phyloP scores from a whole-genome alignment of 2,113 vertebrate species.

The Dryoscopus gambensis region DNA sequence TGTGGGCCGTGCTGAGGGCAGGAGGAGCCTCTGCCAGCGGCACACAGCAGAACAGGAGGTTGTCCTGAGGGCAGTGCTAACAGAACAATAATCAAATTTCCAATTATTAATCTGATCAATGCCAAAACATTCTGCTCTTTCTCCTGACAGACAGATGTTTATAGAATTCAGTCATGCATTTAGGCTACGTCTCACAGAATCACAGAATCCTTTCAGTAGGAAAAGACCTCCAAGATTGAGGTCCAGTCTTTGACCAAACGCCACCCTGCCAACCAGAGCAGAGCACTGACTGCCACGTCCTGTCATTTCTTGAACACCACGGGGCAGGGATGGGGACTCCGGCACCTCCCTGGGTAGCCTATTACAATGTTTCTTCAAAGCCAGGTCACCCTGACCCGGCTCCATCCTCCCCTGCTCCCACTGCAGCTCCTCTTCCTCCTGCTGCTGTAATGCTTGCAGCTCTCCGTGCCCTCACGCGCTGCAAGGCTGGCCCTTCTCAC shows the following conservation, averaged over 20 bases:
- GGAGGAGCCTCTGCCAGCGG: not conserved
- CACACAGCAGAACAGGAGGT: fast-evolving
- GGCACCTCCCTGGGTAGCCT: not conserved
- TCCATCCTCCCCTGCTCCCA: not conserved
- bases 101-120: not conserved
- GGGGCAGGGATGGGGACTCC: not conserved
- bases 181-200: not conserved
- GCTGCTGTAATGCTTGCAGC: not conserved
- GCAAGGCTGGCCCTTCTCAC: not conserved
- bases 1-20: not conserved
- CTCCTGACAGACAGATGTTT: not conserved
- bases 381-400: not conserved
- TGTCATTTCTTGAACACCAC: too few relatives aligned
- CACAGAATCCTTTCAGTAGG: not conserved
- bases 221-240: not conserved
- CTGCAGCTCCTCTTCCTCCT: not conserved
- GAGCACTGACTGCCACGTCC: not conserved
- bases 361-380: not conserved
- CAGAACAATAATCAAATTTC: not conserved
- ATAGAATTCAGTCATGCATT: not conserved
- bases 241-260: not conserved
- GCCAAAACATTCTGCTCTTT: not conserved
- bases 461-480: fast-evolving
- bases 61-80: not conserved
- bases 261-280: not conserved